Base-by-base conservation (phyloP, 1,140 invertebrate species). In the Rhizoglyphus robini region DNA sequence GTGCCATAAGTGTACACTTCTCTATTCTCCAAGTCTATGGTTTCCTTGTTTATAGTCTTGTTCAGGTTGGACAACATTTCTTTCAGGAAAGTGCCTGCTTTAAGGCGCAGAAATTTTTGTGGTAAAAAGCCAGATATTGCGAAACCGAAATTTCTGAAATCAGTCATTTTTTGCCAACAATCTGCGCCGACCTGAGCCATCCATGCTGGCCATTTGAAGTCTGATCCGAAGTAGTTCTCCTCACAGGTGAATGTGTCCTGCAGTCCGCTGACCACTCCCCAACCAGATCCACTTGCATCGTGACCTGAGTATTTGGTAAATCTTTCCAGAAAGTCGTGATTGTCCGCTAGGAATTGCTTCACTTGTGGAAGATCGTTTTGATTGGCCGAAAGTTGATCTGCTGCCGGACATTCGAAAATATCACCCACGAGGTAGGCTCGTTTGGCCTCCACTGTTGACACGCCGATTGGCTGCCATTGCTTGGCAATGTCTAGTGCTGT, bases 381-480 rank as follows among this genome's bases (percentile, higher is more conserved):
- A 27, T 8, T 36, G 23, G 5, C n/a, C 4, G 8, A 34, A 18
- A 11, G 4, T 66, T 66, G 15, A 13, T 67, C 63, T 4, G 36
- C 54, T 27, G 11, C 34, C 3, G 20, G 34, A 63, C 65, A 66
- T 5, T 25, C 25, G 18, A 34, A 5, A 25, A 3, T 8, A n/a
- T 60, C 25, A 23, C 3, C n/a, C 20, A 63, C n/a, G 29, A 62
- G 15, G 5, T 23, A 30, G 29, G 30, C 57, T 3, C 18, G 3
- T 41, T 20, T 20, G 15, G 4, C 8, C 4, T 66, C 61, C 15
- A 47, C 57, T 2, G 65, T 64, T 8, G 34, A 20, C 3, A 66
- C 32, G 5, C 15, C 65, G 5, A 64, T 63, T 49, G 65, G 65
- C 29, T 66, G 57, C 65, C 65, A 66, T 27, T 5, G 5, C 4